Evolutionary conservation across 2,888 invertebrate species (phyloP).

Genomic region (Trissoscelio sp.): DNA sequence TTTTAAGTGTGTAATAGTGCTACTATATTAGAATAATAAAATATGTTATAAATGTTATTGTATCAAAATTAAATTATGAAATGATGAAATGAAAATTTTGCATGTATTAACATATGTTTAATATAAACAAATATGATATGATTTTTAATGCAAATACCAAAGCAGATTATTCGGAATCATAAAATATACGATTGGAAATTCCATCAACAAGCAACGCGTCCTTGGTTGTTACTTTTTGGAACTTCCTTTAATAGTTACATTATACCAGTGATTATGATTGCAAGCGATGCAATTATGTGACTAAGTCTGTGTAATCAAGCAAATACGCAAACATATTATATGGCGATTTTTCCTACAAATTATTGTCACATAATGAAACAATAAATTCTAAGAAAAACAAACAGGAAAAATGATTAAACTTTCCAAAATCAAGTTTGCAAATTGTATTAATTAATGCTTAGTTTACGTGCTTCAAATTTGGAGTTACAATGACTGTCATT

Average conservation of each 20-base stretch:
- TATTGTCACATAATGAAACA: constrained; percentile 59
- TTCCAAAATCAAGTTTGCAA: not conserved
- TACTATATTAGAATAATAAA: no score
- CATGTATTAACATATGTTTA: no score
- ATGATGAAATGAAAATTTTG: no score
- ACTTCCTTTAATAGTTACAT: constrained; percentile 63
- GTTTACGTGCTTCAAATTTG: not conserved
- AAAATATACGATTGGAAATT: constrained; percentile 47
- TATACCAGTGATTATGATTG: constrained; percentile 52
- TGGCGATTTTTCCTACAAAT: constrained; percentile 55
- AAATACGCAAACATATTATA: constrained; percentile 59
- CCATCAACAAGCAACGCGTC: constrained; percentile 37
- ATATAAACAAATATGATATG: not conserved
- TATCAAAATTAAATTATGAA: no score
- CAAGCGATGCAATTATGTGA: constrained; percentile 65
- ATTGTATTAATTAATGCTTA: not conserved
- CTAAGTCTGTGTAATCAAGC: constrained; percentile 65
- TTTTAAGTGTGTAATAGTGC: no score
- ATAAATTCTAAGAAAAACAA: constrained; percentile 45
- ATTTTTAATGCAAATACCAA: constrained; percentile 20
- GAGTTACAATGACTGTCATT: not conserved
- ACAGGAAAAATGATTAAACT: constrained; percentile 2
- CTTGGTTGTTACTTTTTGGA: constrained; percentile 67
- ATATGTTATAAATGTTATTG: no score
- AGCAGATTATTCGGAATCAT: constrained; percentile 32